Evolutionary conservation across 2,797 vertebrate species (phyloP), one percentile per base, ranked within the genome.

Genomic region (Phyllotis vaccarum): DNA sequence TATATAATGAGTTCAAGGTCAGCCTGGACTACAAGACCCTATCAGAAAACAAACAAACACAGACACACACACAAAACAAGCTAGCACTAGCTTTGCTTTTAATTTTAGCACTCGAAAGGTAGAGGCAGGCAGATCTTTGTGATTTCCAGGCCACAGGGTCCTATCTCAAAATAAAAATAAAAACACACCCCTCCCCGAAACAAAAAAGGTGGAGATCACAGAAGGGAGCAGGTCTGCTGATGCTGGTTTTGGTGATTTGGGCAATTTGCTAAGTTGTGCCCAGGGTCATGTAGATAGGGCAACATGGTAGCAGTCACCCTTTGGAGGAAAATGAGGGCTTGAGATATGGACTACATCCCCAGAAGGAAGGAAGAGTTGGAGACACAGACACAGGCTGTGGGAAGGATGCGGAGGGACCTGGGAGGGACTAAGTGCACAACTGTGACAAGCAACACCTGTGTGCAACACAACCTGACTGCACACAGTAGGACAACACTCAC

Each of bases 161-260:
- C 29, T 34, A 34, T 64, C 17, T 34, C 60, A 34, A 83, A 86
- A 86, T 34, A 54, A 70, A 86, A 70, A 68, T 54, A 22, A 37
- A n/a, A 70, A 86, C 34, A 27, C n/a, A 14, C 12, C 2, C 52
- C 16, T 1, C 10, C 2, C 37, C 2, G n/a, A 60, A 58, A 29
- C 37, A 12, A 1, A 43, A 21, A n/a, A 40, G 49, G 34, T 1
- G 21, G 68, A 74, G 75, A 78, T 79, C 14, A 29, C 21, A 60
- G 52, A 58, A n/a, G 54, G 49, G 14, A 92, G 54, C 46, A 86
- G 89, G 49, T 93, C 81, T 75, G 31, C n/a, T 58, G 75, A 92
- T 34, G 74, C 64, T 86, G 29, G 5, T n/a, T 81, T 85, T 40
- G 66, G 60, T 74, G 43, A 19, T 75, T 72, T 87, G 24, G 58